Percentiles rank a stretch among this genome's conserved stretches.
These are phyloP conservation scores for Drosophila sproati DNA, from an alignment of 1,140 invertebrate species.

Conservation along the genomic window DNA sequence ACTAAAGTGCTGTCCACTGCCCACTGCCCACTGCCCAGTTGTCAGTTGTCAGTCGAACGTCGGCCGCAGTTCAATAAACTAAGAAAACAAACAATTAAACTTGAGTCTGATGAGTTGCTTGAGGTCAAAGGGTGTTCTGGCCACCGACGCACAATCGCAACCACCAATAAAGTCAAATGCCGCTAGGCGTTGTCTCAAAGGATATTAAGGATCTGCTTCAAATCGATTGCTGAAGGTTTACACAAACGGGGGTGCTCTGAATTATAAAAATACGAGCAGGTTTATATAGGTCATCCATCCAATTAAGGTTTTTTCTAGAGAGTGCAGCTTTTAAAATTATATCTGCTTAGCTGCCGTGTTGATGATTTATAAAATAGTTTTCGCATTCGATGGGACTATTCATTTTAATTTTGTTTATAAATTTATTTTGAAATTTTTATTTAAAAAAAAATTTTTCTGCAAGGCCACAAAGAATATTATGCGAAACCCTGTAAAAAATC, in stretches of 20 bases:
- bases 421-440: too few species aligned
- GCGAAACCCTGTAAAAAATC: too few species aligned
- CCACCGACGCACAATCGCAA: constrained; percentile 16
- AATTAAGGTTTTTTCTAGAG: background rate
- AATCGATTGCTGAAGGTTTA: constrained; percentile 27
- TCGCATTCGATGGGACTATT: too few species aligned
- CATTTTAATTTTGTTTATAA: too few species aligned
- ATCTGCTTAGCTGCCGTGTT: too few species aligned
- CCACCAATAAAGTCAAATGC: constrained; percentile 41
- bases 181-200: constrained; percentile 15
- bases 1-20: constrained; percentile 26
- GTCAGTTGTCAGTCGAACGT: constrained; percentile 34
- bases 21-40: background rate
- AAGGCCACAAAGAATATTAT: too few species aligned
- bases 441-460: too few species aligned
- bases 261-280: background rate
- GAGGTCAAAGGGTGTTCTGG: constrained; percentile 49
- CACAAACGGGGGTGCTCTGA: background rate
- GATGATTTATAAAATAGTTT: too few species aligned
- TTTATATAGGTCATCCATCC: constrained; percentile 21
- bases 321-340: too few species aligned
- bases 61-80: constrained; percentile 63
- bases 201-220: background rate
- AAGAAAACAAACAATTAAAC: constrained; percentile 77
- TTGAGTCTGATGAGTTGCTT: constrained; percentile 44